phyloP scores from a whole-genome alignment of 1,140 invertebrate genomes.

The Tetranychus cinnabarinus region DNA sequence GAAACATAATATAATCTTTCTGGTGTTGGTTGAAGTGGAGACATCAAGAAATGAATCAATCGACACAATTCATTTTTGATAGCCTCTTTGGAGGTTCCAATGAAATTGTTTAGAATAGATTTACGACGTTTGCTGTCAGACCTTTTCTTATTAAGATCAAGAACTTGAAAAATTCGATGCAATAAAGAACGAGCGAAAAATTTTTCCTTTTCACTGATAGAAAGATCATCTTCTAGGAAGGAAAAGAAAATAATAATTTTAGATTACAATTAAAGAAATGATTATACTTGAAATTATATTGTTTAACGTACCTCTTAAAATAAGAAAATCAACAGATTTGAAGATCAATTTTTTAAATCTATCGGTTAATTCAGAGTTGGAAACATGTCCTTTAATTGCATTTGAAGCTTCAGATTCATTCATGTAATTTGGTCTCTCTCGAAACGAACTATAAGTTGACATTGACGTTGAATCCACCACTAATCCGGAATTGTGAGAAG shows the following conservation, averaged over 20 bases:
- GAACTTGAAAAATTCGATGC: not conserved
- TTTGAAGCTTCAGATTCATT: not conserved
- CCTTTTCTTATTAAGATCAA: not conserved
- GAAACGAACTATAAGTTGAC: not conserved
- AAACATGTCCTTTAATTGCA: slow-evolving; percentile 2
- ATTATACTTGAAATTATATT: not conserved
- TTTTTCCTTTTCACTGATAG: slow-evolving; percentile 5
- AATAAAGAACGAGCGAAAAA: slow-evolving; percentile 6
- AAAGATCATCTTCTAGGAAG: slow-evolving; percentile 14
- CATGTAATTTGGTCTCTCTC: not conserved
- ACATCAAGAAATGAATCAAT: slow-evolving; percentile 1
- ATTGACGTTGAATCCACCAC: not conserved
- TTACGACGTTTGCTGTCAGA: not conserved
- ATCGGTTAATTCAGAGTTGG: slow-evolving; percentile 23
- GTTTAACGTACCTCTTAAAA: slow-evolving; percentile 21
- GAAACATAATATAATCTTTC: slow-evolving; percentile 4
- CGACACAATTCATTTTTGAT: not conserved
- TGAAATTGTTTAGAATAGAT: not conserved
- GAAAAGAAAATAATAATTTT: slow-evolving; percentile 13
- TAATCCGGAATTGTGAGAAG: not conserved
- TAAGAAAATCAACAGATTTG: slow-evolving; percentile 23
- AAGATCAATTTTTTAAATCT: slow-evolving; percentile 24
- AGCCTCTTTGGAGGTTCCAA: slow-evolving; percentile 14
- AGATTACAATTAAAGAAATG: not conserved
- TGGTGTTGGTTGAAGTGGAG: slow-evolving; percentile 1